Percentiles rank a stretch among this genome's conserved stretches.
phyloP scores from a whole-genome alignment of 2,888 invertebrate genomes.

The Mythimna impura region DNA sequence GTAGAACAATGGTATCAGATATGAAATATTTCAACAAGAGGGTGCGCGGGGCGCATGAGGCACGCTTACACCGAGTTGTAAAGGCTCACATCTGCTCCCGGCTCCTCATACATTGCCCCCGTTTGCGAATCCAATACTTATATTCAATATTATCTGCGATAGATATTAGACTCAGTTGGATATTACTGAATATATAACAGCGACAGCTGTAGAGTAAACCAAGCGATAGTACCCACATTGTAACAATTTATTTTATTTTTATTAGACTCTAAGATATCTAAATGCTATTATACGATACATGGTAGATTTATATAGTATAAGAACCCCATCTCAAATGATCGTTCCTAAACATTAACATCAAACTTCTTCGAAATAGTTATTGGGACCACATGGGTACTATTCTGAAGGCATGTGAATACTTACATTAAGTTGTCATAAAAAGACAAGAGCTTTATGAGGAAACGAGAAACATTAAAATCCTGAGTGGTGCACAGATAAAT shows the following conservation, averaged over 20 bases:
- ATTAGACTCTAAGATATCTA: not conserved
- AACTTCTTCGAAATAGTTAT: conserved; percentile 33
- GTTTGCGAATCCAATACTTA: conserved; percentile 75
- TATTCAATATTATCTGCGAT: conserved; percentile 76
- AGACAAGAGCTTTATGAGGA: conserved; percentile 69
- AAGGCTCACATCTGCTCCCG: conserved; percentile 74
- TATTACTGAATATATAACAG: conserved; percentile 76
- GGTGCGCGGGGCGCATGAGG: conserved; percentile 54
- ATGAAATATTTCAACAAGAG: conserved; percentile 65
- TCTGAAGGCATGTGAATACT: conserved; percentile 42
- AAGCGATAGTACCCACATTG: conserved; percentile 53
- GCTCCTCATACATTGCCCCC: conserved; percentile 68
- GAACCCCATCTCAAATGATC: conserved; percentile 6
- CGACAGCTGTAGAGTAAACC: conserved; percentile 79
- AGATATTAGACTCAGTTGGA: conserved; percentile 81
- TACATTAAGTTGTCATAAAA: conserved; percentile 70
- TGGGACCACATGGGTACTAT: conserved; percentile 45
- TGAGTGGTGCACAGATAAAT: conserved; percentile 71
- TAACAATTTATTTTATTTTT: conserved; percentile 10
- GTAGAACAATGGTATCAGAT: conserved; percentile 57
- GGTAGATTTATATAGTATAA: not conserved
- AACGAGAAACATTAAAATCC: conserved; percentile 69
- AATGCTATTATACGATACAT: not conserved
- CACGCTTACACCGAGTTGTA: conserved; percentile 49
- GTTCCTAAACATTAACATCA: conserved; percentile 20